phyloP scores from a whole-genome alignment of 2,797 vertebrate species.

The Acanthurus lineatus region DNA sequence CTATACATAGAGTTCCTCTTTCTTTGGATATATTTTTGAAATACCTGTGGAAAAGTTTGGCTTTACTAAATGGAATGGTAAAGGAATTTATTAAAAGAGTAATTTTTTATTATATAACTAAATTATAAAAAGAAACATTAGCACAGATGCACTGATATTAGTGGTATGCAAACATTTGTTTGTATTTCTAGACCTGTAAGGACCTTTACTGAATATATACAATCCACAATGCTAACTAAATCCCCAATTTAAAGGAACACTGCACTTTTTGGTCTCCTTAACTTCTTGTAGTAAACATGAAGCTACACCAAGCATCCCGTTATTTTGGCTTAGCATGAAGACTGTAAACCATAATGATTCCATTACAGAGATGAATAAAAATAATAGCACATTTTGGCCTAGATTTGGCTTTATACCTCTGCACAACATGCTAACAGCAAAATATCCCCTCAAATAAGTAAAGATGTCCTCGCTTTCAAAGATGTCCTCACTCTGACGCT shows the following conservation, averaged over 20 bases:
- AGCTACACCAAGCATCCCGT: background rate
- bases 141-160: background rate
- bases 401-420: background rate
- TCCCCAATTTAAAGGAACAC: background rate
- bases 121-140: background rate
- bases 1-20: background rate
- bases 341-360: background rate
- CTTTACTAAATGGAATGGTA: background rate
- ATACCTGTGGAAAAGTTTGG: background rate
- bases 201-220: background rate
- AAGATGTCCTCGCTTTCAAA: background rate
- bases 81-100: background rate
- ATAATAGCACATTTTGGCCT: background rate
- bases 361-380: background rate
- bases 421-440: background rate
- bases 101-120: background rate
- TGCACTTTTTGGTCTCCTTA: background rate
- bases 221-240: background rate
- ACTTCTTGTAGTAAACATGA: background rate
- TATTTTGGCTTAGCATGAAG: slow-evolving; percentile 5
- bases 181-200: background rate
- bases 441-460: background rate
- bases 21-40: slow-evolving; percentile 3
- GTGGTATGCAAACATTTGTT: background rate
- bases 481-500: background rate